Conservation (phyloP, 1,140 invertebrate species). For the Sycobia sp. region DNA sequence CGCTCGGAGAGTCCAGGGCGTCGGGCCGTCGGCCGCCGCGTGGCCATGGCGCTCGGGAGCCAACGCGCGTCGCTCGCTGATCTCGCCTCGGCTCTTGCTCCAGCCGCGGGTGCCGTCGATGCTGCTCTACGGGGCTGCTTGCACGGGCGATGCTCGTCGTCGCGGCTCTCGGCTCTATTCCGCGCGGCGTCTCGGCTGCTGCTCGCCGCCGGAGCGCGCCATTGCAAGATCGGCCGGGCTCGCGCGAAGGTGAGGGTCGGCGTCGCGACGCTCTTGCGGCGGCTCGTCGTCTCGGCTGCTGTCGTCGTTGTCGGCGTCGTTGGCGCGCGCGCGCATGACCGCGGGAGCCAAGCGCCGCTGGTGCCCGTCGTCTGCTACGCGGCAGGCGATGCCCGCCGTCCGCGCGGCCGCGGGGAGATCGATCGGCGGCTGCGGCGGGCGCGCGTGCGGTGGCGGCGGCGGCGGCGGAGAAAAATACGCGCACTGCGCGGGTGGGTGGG, state of each 20-base stretch:
- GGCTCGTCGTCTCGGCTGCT: too few relatives aligned
- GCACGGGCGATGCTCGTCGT: too few relatives aligned
- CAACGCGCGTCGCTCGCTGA: too few relatives aligned
- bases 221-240: not conserved
- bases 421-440: not conserved
- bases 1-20: not conserved
- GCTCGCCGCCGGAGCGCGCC: too few relatives aligned
- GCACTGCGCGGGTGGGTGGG: constrained; percentile 1
- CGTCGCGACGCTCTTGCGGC: not conserved
- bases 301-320: too few relatives aligned
- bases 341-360: too few relatives aligned
- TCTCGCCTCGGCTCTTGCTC: not conserved
- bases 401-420: constrained; percentile 8
- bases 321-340: too few relatives aligned
- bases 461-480: not conserved
- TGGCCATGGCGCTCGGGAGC: not conserved
- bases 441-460: not conserved
- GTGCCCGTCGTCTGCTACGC: too few relatives aligned
- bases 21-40: not conserved
- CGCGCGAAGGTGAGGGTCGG: not conserved
- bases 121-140: not conserved
- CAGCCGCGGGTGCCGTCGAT: too few relatives aligned
- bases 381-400: too few relatives aligned
- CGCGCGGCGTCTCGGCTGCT: too few relatives aligned
- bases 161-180: too few relatives aligned